A percentile compares a stretch with the other conserved stretches of the same genome.
These are phyloP conservation scores for Alethe diademata DNA, from an alignment of 2,113 vertebrate species.

Conservation along the genomic window DNA sequence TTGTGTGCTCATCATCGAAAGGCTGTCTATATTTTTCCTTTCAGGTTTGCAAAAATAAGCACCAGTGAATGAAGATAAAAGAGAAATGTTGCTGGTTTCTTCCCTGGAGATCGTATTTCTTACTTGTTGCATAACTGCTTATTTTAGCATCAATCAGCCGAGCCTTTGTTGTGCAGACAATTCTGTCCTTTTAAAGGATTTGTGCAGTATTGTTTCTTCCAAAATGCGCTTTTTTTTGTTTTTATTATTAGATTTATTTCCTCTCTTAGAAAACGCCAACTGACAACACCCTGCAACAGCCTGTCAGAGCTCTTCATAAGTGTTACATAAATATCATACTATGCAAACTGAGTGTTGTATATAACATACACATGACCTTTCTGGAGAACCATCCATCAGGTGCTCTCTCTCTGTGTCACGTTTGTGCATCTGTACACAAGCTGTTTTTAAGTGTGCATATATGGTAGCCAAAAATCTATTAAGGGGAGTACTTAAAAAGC, in stretches of 20 bases:
- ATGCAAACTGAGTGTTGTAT: constrained; percentile 31
- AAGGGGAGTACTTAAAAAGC: neutral
- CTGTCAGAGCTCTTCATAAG: constrained; percentile 51
- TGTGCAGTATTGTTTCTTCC: constrained; percentile 49
- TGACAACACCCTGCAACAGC: constrained; percentile 69
- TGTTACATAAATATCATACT: constrained; percentile 54
- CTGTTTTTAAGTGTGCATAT: neutral
- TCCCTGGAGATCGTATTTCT: constrained; percentile 59
- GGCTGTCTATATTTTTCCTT: neutral
- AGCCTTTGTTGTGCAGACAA: constrained; percentile 68
- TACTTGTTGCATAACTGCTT: constrained; percentile 69
- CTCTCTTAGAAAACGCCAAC: constrained; percentile 63
- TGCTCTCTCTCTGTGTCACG: neutral
- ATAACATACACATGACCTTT: neutral
- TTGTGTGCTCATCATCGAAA: neutral
- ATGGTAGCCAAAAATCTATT: neutral
- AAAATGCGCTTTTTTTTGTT: constrained; percentile 31
- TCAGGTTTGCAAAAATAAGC: constrained; percentile 4
- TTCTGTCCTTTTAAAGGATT: constrained; percentile 55
- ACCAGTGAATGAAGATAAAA: constrained; percentile 46
- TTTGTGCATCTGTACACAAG: neutral
- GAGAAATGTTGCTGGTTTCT: constrained; percentile 36
- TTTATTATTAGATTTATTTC: constrained; percentile 73
- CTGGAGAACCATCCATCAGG: neutral
- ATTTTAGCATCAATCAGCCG: constrained; percentile 69